Evolutionary conservation across 2,113 vertebrate genomes (phyloP), one percentile per base, ranked within the genome.

Genomic region (Seriola dumerili): DNA sequence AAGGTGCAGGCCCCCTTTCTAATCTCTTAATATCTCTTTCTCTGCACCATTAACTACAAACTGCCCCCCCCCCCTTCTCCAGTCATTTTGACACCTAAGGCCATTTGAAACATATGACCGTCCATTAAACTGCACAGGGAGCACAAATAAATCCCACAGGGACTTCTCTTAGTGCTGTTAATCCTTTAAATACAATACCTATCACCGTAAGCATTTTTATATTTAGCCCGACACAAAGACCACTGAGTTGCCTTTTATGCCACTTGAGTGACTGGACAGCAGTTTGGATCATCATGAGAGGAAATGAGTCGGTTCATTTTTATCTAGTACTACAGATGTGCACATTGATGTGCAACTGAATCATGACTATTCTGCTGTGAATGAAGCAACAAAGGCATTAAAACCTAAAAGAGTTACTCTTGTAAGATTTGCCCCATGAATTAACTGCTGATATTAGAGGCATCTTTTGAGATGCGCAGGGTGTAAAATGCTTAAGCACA

Each of bases 111-210:
- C 40, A 32, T 63, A 58, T 52, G 58, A 75, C 14, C 1, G n/a
- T 16, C 70, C 40, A 63, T 91, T 87, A 80, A 78, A 81, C 65
- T 48, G 73, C 40, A 29, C 23, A 21, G 11, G 58, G 67, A 72
- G 72, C 54, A 72, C 54, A 80, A 70, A 38, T 70, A 69, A 81
- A 85, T 82, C 86, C 66, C 54, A 71, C 2, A 17, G 54, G 25
- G 46, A 21, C 69, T 71, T 46, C 34, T 44, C 62, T 78, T 72
- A 32, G 38, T 19, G 38, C 17, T 67, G 62, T 62, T 89, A 91
- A 87, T 88, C 85, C 84, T 76, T 81, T 74, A 80, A 85, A 89
- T 80, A 74, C 81, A 79, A 75, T 70, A 65, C 7, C 36, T 74
- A 58, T 81, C n/a, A 54, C 13, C 6, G n/a, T 78, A 78, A 78